Conservation (phyloP, 2,888 invertebrate species). For the Tachystola acroxantha region DNA sequence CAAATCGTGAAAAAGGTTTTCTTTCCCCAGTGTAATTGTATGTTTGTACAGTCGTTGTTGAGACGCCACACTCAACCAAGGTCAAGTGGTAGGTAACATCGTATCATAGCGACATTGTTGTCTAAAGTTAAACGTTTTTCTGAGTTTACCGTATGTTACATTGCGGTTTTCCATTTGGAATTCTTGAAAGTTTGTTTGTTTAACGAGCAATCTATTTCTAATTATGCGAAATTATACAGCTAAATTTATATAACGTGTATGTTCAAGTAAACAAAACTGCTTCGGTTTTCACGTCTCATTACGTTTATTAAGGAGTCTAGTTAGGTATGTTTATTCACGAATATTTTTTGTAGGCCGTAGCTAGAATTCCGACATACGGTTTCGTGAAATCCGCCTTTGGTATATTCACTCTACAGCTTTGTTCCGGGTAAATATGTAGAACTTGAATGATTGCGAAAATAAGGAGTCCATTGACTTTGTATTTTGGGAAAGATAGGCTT, state of each 20-base stretch:
- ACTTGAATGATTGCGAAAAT: constrained; percentile 1
- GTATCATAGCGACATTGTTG: neutral
- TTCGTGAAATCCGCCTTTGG: constrained; percentile 2
- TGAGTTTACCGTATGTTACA: neutral
- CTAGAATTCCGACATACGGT: neutral
- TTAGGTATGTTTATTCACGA: neutral
- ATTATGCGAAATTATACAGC: neutral
- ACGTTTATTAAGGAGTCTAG: neutral
- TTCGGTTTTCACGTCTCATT: constrained; percentile 1
- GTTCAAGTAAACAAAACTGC: neutral
- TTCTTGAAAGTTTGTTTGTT: neutral
- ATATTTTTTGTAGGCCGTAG: neutral
- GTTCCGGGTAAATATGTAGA: constrained; percentile 9
- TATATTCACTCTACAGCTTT: constrained; percentile 4
- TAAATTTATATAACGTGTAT: neutral
- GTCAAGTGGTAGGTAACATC: constrained; percentile 30
- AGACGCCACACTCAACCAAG: constrained; percentile 42
- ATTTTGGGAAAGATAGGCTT: neutral
- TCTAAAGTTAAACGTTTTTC: neutral
- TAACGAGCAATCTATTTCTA: neutral
- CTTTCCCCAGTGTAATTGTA: too few relatives aligned
- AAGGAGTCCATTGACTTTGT: constrained; percentile 4
- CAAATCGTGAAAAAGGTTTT: too few relatives aligned
- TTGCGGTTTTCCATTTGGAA: neutral
- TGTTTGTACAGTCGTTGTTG: constrained; percentile 51